phyloP scores from a whole-genome alignment of 2,113 vertebrate genomes.

The Marmota flaviventris region DNA sequence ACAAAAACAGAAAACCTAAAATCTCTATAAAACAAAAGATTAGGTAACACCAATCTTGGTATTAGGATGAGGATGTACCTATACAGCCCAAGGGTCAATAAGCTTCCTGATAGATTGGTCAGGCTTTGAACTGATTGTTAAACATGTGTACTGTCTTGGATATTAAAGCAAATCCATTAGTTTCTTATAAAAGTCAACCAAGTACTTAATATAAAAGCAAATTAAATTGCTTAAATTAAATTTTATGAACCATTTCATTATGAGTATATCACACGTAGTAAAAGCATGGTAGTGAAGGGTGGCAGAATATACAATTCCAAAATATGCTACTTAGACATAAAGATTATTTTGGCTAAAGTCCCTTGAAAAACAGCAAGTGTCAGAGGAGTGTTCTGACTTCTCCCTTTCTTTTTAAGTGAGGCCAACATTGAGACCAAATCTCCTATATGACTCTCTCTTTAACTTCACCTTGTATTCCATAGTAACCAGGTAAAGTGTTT shows the following conservation, averaged over 20 bases:
- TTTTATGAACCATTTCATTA: slow-evolving; percentile 12
- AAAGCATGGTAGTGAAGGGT: neutral
- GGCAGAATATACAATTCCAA: neutral
- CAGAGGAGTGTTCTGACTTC: neutral
- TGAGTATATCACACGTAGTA: neutral
- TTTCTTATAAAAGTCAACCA: neutral
- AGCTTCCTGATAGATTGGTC: neutral
- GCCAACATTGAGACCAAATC: neutral
- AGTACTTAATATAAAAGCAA: neutral
- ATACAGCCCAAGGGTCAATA: neutral
- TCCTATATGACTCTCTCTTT: too few species aligned
- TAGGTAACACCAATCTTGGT: neutral
- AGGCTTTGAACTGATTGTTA: neutral
- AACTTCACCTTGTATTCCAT: too few species aligned
- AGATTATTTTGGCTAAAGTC: neutral
- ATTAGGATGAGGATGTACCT: too few species aligned
- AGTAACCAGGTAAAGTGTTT: too few species aligned
- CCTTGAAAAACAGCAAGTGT: neutral
- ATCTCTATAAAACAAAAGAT: neutral
- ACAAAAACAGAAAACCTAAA: neutral
- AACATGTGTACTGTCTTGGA: neutral
- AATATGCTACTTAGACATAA: neutral
- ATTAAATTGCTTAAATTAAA: neutral
- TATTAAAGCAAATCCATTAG: neutral
- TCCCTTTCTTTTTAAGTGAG: neutral